Base-by-base conservation (phyloP, 2,797 vertebrate species). In the Octomys mimax region DNA sequence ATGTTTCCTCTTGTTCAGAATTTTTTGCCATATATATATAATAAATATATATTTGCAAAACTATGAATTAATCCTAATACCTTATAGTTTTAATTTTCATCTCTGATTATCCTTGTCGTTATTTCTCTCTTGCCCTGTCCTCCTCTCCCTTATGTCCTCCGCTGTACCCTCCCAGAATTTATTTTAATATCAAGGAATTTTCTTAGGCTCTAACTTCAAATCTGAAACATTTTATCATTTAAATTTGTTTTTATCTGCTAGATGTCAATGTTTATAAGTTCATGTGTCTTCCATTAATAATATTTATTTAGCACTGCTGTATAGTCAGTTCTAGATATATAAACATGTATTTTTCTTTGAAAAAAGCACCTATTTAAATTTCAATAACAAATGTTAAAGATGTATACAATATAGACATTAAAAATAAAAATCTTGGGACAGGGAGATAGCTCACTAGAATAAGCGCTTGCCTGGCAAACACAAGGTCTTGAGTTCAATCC, bases 281-380 rank as follows among this genome's bases (percentile, higher is more conserved):
- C 11, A n/a, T 39, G 73, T 90, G 28, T 85, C 13, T 90, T n/a
- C 21, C 36, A 36, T 64, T 89, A 64, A 36, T 54, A 9, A 9
- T 64, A 64, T 49, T 28, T 9, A 52, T 73, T 86, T 86, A 16
- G 21, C 11, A 68, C 21, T 6, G 18, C 26, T 49, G 14, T 77
- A 49, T 36, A n/a, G 46, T 70, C 26, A 89, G 1, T 70, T 83
- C 87, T 88, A 28, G 19, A 16, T 62, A 5, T 73, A 61, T 88
- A 68, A 5, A 83, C 71, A 42, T 94, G 8, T 59, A 16, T 87
- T 96, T 64, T 87, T 68, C 61, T 88, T 92, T 87, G 31, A 42
- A 59, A 75, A 13, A 4, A 70, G 18, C 39, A 70, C 16, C 4
- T 73, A 46, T 36, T 42, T 64, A 46, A 11, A 57, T 89, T 62